Percentiles rank a stretch among this genome's conserved stretches.
These are phyloP conservation scores for Gastrophysa polygoni DNA, from an alignment of 2,888 invertebrate species.

Conservation along the genomic window DNA sequence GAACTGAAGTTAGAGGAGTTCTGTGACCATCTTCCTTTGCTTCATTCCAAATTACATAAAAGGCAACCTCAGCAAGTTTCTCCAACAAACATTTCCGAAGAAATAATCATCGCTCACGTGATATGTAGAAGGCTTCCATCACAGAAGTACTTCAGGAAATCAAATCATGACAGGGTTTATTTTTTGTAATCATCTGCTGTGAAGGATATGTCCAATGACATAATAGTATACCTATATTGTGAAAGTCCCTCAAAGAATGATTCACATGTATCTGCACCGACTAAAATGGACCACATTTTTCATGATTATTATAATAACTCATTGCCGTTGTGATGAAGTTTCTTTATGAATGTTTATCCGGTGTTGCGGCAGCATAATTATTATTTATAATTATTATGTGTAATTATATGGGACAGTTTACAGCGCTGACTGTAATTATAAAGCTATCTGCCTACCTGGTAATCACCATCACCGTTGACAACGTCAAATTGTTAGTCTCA, in stretches of 20 bases:
- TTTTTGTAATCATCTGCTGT: no score
- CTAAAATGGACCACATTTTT: constrained; percentile 25
- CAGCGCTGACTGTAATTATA: constrained; percentile 52
- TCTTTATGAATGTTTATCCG: constrained; percentile 58
- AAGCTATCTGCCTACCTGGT: constrained; percentile 56
- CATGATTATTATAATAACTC: constrained; percentile 32
- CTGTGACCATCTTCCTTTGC: no score
- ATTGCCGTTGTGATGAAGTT: constrained; percentile 50
- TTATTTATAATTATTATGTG: constrained; percentile 52
- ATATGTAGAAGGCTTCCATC: no score
- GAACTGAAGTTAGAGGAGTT: no score
- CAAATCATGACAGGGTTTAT: no score
- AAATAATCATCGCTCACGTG: no score
- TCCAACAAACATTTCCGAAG: no score
- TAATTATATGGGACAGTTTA: constrained; percentile 49
- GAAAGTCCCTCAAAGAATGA: not conserved
- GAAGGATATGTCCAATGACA: no score
- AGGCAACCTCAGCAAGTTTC: no score
- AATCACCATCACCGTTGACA: constrained; percentile 40
- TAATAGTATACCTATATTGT: no score
- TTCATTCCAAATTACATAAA: no score
- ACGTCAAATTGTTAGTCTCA: constrained; percentile 34
- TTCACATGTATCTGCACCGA: constrained; percentile 9
- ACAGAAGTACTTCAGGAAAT: no score
- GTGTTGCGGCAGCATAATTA: constrained; percentile 54